phyloP scores from a whole-genome alignment of 2,797 vertebrate genomes.

The Anabas testudineus region DNA sequence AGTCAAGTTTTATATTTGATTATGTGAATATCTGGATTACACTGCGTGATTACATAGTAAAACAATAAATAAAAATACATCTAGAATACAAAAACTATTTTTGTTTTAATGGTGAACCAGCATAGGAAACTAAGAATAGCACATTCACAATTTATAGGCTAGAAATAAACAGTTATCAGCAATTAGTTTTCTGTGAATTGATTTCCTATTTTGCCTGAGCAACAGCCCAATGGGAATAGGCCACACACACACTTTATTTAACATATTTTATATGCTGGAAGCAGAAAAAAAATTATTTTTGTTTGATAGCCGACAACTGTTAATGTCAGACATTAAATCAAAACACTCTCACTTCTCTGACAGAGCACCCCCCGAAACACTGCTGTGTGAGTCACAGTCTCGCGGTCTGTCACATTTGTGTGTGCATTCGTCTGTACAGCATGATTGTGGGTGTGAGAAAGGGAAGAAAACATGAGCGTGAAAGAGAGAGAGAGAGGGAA shows the following conservation, averaged over 20 bases:
- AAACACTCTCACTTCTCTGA: conserved; percentile 9
- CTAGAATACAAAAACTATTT: neutral
- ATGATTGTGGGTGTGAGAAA: conserved; percentile 61
- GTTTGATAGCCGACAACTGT: neutral
- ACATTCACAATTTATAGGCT: neutral
- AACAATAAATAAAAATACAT: neutral
- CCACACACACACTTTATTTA: no score
- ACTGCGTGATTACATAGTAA: neutral
- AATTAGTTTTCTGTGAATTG: neutral
- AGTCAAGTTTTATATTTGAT: neutral
- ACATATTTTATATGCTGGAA: neutral
- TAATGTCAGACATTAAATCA: neutral
- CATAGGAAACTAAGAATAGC: neutral
- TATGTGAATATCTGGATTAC: no score
- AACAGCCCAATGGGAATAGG: no score
- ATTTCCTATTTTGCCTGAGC: no score
- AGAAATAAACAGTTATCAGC: neutral
- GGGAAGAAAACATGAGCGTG: conserved; percentile 28
- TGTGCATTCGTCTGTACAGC: conserved; percentile 56
- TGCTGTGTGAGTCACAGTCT: conserved; percentile 65
- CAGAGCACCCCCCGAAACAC: conserved; percentile 11
- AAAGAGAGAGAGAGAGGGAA: conserved; percentile 7
- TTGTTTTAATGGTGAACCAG: neutral
- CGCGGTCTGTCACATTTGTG: conserved; percentile 69
- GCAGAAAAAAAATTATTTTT: neutral